phyloP scores from a whole-genome alignment of 37 sponge, comb jelly and placozoan species.

The Halisarca cf. caerulea region DNA sequence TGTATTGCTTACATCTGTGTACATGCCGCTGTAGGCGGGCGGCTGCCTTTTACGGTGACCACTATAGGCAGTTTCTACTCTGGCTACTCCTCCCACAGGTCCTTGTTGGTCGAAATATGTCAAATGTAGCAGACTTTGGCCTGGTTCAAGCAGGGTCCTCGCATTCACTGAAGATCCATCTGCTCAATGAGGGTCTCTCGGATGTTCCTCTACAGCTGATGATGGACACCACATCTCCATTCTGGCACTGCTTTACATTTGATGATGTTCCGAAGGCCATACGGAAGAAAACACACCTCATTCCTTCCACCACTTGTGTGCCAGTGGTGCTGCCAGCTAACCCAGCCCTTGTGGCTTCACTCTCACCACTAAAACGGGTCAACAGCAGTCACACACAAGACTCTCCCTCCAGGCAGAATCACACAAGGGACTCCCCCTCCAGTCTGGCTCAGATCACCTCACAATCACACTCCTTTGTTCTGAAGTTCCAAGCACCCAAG shows the following conservation, averaged over 20 bases:
- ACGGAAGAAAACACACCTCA: background rate
- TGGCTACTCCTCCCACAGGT: too few relatives aligned
- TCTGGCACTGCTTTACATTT: conserved; percentile 41
- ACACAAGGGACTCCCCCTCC: too few relatives aligned
- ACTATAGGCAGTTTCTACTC: too few relatives aligned
- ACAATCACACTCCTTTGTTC: background rate
- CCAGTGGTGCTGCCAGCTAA: conserved; percentile 18
- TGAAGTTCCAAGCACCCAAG: conserved; percentile 17
- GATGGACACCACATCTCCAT: background rate
- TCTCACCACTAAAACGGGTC: background rate
- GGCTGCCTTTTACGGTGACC: too few relatives aligned
- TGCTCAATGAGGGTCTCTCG: conserved; percentile 51
- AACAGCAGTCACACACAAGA: background rate
- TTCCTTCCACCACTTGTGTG: background rate
- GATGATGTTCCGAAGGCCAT: conserved; percentile 20
- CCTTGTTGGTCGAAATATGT: background rate
- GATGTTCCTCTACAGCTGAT: conserved; percentile 44
- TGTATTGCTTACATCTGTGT: too few relatives aligned
- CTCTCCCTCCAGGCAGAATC: background rate
- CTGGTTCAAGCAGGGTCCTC: conserved; percentile 49
- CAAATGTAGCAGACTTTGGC: conserved; percentile 56
- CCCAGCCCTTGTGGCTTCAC: conserved; percentile 5
- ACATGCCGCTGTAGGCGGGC: too few relatives aligned
- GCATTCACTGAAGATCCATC: conserved; percentile 15
- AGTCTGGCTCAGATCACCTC: background rate